Evolutionary conservation across 2,888 invertebrate genomes (phyloP), one percentile per base, ranked within the genome.

Genomic region (Eumerus sabulonum): DNA sequence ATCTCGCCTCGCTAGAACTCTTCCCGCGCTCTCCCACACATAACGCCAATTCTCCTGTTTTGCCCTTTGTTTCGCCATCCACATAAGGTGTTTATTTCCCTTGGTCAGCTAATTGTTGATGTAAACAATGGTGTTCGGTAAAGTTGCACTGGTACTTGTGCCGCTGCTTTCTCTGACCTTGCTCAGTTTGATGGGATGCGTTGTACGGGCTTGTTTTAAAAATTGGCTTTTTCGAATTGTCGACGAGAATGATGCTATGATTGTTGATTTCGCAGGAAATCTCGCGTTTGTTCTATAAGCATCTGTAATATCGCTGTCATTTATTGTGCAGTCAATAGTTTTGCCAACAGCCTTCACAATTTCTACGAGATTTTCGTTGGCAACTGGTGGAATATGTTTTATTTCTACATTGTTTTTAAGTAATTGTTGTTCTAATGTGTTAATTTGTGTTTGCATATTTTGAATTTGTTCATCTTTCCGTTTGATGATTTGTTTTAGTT

Each of bases 11-110:
- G 53, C 53, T 1, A 38, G 18, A 42, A 53, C n/a, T 36, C 45
- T 42, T 36, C 63, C 63, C 12, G 63, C 63, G 44, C 36, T 53
- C 53, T 45, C 47, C 35, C 56, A 42, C 19, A 56, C 42, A 19
- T 19, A 56, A 1, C 18, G 17, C 13, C 56, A 56, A n/a, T 63
- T 51, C 18, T 18, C 17, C 9, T 35, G n/a, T n/a, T 17, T 54
- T n/a, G 53, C 35, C n/a, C 36, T 64, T 14, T 54, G 53, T 27
- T 64, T 64, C 9, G 53, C 45, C 45, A 54, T 45, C 64, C 64
- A 45, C 9, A 62, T 1, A 12, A 62, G 17, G 16, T 51, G 62
- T 45, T 63, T 53, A 11, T 63, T 51, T 1, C 35, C 51, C 9
- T 13, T 51, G 7, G 53, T 63, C 53, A 63, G 44, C 53, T 63